Evolutionary conservation across 2,888 invertebrate genomes (phyloP).

Genomic region (Sipha maydis): DNA sequence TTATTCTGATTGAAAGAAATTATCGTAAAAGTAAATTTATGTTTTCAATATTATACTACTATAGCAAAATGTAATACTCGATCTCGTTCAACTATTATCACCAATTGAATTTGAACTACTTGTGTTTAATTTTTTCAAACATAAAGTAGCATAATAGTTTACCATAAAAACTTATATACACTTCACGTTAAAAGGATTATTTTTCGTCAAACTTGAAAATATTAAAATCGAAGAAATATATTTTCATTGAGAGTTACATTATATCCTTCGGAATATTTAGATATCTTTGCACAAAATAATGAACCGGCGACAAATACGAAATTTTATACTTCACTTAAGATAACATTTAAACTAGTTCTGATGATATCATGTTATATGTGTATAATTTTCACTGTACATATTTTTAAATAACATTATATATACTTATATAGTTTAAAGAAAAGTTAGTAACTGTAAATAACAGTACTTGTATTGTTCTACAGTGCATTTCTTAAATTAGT

Average conservation of each 20-base stretch:
- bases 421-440: no score
- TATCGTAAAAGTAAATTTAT: not conserved
- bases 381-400: not conserved
- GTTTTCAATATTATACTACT: not conserved
- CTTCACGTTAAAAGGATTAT: constrained; percentile 36
- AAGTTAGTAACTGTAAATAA: no score
- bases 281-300: not conserved
- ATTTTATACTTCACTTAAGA: not conserved
- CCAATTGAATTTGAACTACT: not conserved
- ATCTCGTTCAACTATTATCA: not conserved
- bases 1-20: not conserved
- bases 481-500: no score
- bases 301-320: not conserved
- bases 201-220: not conserved
- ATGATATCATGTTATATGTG: not conserved
- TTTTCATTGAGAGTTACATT: constrained; percentile 5
- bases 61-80: not conserved
- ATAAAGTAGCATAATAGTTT: constrained; percentile 3
- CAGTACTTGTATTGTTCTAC: no score
- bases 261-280: not conserved
- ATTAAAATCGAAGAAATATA: constrained; percentile 11
- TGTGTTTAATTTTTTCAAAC: constrained; percentile 30
- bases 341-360: not conserved
- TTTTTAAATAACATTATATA: no score
- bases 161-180: constrained; percentile 25